Percentiles rank a stretch among this genome's conserved stretches.
Conservation (phyloP, 2,113 vertebrate genomes). For the Lathamus discolor region DNA sequence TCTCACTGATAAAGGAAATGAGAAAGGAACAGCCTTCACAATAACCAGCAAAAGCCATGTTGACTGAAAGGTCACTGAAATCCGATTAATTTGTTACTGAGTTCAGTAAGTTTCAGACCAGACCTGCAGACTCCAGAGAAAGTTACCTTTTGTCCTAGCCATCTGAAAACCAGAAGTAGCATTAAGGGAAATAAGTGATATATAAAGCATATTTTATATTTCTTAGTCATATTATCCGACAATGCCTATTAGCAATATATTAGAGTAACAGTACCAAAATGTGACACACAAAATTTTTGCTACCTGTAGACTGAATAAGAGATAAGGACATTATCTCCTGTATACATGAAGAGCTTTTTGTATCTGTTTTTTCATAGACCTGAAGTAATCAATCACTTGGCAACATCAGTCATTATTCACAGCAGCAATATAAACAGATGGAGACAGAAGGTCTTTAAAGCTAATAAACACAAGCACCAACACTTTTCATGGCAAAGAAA, state of each 20-base stretch:
- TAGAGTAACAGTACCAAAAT: background rate
- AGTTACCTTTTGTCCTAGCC: background rate
- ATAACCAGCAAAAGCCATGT: fast-evolving
- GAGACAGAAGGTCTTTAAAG: background rate
- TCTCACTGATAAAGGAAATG: background rate
- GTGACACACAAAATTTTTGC: background rate
- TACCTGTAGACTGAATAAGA: background rate
- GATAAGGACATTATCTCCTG: background rate
- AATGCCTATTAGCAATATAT: background rate
- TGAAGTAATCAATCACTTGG: conserved; percentile 38
- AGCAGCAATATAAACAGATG: conserved; percentile 34
- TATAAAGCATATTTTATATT: background rate
- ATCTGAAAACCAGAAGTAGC: background rate
- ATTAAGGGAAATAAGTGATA: background rate
- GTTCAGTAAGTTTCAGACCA: background rate
- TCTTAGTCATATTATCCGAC: background rate
- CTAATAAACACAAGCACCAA: background rate
- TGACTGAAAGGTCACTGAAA: background rate
- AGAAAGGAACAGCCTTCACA: background rate
- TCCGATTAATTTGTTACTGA: background rate
- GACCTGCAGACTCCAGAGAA: background rate
- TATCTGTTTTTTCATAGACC: conserved; percentile 16
- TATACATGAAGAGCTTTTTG: conserved; percentile 34
- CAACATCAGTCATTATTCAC: conserved; percentile 15
- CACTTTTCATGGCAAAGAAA: background rate